These are phyloP conservation scores for Torymus tubicola DNA, from an alignment of 2,888 invertebrate genomes.

Conservation along the genomic window DNA sequence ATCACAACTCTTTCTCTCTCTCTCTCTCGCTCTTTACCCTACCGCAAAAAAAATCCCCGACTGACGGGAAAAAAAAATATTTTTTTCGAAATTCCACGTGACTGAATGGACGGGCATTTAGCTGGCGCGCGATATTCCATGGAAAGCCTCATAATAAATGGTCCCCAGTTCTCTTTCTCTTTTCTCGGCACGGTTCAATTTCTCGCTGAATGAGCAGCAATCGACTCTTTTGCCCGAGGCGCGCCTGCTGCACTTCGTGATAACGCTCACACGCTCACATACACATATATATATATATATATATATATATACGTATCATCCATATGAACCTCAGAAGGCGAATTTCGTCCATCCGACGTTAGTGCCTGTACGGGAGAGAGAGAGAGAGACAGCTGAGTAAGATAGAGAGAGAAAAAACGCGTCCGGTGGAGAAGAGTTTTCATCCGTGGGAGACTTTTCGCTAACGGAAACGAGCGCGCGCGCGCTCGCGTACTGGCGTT, in stretches of 20 bases:
- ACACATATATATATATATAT: no score
- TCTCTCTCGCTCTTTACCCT: no score
- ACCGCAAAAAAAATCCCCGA: no score
- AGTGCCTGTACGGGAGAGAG: not conserved
- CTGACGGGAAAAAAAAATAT: no score
- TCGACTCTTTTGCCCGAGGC: conserved; percentile 42
- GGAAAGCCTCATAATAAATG: conserved; percentile 25
- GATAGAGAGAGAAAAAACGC: conserved; percentile 22
- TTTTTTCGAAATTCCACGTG: not conserved
- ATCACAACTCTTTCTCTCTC: no score
- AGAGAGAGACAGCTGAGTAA: not conserved
- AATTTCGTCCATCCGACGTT: no score
- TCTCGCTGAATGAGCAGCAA: conserved; percentile 48
- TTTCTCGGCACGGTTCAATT: conserved; percentile 22
- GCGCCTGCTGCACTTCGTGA: not conserved
- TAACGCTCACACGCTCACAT: not conserved
- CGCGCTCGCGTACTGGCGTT: not conserved
- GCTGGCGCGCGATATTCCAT: conserved; percentile 13
- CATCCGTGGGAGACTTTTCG: conserved; percentile 31
- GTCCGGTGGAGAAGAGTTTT: conserved; percentile 29
- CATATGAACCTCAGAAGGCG: not conserved
- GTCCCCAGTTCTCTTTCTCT: not conserved
- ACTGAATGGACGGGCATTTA: conserved; percentile 2
- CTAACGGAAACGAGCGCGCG: conserved; percentile 23
- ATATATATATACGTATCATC: not conserved